These are phyloP conservation scores for Circaetus gallicus DNA, from an alignment of 2,113 vertebrate genomes.

Conservation along the genomic window DNA sequence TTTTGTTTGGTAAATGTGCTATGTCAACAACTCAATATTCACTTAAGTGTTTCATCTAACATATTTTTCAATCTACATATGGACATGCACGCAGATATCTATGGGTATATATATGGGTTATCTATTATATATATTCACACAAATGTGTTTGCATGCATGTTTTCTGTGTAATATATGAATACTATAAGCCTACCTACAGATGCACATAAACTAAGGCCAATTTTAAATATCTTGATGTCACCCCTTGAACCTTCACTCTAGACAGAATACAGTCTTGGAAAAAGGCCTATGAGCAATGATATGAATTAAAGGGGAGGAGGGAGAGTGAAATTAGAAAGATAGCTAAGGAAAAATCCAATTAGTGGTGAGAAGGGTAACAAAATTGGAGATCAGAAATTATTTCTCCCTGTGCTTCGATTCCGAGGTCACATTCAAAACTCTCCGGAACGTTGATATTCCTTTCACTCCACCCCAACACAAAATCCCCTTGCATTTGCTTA, in stretches of 20 bases:
- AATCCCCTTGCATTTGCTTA: slow-evolving; percentile 15
- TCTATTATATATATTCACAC: not conserved
- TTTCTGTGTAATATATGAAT: not conserved
- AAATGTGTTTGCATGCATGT: not conserved
- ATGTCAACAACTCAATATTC: not conserved
- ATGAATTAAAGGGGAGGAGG: not conserved
- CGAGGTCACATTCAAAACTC: slow-evolving; percentile 5
- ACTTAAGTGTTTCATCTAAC: not conserved
- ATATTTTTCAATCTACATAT: not conserved
- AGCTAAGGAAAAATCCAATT: slow-evolving; percentile 12
- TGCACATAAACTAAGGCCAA: not conserved
- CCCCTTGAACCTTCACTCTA: not conserved
- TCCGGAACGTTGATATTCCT: not conserved
- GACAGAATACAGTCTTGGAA: not conserved
- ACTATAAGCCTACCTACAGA: not conserved
- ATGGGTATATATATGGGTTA: not conserved
- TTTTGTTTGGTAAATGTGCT: not conserved
- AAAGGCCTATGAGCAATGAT: not conserved
- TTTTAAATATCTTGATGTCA: not conserved
- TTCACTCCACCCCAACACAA: not conserved
- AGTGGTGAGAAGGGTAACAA: slow-evolving; percentile 13
- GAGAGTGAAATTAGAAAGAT: slow-evolving; percentile 31
- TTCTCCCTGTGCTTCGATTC: not conserved
- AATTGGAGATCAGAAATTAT: slow-evolving; percentile 43
- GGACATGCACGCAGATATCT: not conserved